These are phyloP conservation scores for Fulmarus glacialis DNA, from an alignment of 2,113 vertebrate species.

Conservation along the genomic window DNA sequence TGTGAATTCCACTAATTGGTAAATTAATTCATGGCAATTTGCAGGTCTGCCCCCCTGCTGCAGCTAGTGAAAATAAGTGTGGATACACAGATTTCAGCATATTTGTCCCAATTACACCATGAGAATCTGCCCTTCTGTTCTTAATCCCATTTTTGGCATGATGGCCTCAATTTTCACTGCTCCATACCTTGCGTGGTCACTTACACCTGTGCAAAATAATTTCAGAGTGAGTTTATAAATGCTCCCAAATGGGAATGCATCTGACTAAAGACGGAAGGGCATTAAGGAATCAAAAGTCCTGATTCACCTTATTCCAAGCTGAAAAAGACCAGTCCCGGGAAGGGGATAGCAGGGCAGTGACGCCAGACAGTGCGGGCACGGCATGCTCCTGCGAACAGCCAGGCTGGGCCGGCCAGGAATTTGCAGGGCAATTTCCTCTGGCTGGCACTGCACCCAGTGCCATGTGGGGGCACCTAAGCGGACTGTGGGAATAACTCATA, in stretches of 20 bases:
- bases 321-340: background rate
- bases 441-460: background rate
- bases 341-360: background rate
- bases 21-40: background rate
- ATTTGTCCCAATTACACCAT: background rate
- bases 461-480: rapidly evolving
- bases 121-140: background rate
- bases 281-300: background rate
- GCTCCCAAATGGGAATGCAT: background rate
- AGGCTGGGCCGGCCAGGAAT: background rate
- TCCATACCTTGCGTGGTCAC: background rate
- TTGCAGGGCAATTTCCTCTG: background rate
- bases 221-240: background rate
- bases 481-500: background rate
- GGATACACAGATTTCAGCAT: background rate
- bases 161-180: background rate
- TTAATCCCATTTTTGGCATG: background rate
- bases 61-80: background rate
- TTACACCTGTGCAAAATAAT: background rate
- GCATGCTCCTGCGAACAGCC: background rate
- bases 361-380: rapidly evolving
- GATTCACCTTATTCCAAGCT: background rate
- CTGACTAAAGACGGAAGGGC: background rate
- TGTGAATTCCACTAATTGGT: background rate
- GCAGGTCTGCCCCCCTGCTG: background rate